These are phyloP conservation scores for Sebastes nivosus DNA, from an alignment of 2,797 vertebrate species.

Conservation along the genomic window DNA sequence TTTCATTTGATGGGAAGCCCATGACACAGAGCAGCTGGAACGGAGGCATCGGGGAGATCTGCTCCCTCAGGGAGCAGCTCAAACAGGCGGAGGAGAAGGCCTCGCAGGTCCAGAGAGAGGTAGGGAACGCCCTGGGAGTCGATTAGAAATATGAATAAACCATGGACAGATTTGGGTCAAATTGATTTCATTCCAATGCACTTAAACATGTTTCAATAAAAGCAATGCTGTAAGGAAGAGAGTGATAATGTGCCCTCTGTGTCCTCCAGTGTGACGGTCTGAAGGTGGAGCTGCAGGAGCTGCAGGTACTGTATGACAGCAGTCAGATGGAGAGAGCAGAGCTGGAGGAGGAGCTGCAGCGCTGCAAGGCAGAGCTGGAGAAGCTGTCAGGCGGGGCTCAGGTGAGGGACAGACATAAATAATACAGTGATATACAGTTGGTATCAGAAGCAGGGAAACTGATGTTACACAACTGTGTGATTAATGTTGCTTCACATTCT, in stretches of 20 bases:
- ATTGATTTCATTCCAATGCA: not conserved
- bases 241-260: slow-evolving; percentile 11
- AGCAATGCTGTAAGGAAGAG: not conserved
- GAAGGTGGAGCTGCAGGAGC: slow-evolving; percentile 83
- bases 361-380: slow-evolving; percentile 90
- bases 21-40: slow-evolving; percentile 77
- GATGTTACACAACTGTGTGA: not conserved
- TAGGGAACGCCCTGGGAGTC: not conserved
- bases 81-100: slow-evolving; percentile 85
- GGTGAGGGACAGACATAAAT: slow-evolving; percentile 68
- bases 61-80: slow-evolving; percentile 84
- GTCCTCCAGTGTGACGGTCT: slow-evolving; percentile 81
- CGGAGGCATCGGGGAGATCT: slow-evolving; percentile 81
- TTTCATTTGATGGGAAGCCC: slow-evolving; percentile 84
- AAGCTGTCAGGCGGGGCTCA: slow-evolving; percentile 78
- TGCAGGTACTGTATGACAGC: slow-evolving; percentile 84
- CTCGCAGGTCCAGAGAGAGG: slow-evolving; percentile 82
- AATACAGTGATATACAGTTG: not conserved
- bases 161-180: not conserved
- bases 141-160: not conserved
- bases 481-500: not conserved
- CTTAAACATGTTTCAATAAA: not conserved
- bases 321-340: slow-evolving; percentile 85
- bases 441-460: not conserved
- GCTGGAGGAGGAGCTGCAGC: slow-evolving; percentile 87